These are phyloP conservation scores for Arenicola marina DNA, from an alignment of 2,888 invertebrate species.

Conservation along the genomic window DNA sequence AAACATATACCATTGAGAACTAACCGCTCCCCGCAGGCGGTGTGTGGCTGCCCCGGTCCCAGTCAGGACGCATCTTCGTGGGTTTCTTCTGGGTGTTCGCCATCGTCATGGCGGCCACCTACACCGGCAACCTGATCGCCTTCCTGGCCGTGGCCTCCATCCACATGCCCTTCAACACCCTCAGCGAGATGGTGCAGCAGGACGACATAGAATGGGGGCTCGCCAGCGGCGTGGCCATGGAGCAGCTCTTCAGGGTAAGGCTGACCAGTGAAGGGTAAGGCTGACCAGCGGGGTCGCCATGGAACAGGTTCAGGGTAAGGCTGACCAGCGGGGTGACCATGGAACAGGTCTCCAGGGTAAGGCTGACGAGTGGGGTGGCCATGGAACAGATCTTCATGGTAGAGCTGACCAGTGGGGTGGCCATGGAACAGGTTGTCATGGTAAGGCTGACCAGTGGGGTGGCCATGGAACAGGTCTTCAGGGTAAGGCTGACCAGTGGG, in stretches of 20 bases:
- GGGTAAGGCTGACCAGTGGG: no score
- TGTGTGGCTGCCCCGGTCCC: slow-evolving; percentile 15
- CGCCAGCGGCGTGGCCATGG: slow-evolving; percentile 35
- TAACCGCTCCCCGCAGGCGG: slow-evolving; percentile 19
- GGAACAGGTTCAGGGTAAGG: no score
- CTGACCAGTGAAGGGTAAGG: no score
- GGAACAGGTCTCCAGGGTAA: no score
- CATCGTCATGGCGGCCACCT: slow-evolving; percentile 47
- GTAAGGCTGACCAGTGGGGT: no score
- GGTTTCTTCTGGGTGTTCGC: slow-evolving; percentile 23
- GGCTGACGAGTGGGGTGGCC: no score
- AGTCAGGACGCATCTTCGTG: slow-evolving; percentile 16
- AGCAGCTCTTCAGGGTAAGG: slow-evolving; percentile 40
- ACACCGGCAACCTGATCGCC: slow-evolving; percentile 53
- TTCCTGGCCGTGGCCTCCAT: slow-evolving; percentile 47
- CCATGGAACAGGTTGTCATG: no score
- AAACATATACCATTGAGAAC: neutral
- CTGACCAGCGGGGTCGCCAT: no score
- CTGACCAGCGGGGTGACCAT: no score
- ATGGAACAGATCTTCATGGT: no score
- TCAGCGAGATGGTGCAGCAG: slow-evolving; percentile 40
- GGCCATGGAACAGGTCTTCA: no score
- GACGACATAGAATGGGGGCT: slow-evolving; percentile 42
- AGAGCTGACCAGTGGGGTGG: no score
- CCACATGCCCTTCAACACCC: slow-evolving; percentile 40